Conservation (phyloP, 2,888 invertebrate genomes). For the Onthophagus sagittarius region DNA sequence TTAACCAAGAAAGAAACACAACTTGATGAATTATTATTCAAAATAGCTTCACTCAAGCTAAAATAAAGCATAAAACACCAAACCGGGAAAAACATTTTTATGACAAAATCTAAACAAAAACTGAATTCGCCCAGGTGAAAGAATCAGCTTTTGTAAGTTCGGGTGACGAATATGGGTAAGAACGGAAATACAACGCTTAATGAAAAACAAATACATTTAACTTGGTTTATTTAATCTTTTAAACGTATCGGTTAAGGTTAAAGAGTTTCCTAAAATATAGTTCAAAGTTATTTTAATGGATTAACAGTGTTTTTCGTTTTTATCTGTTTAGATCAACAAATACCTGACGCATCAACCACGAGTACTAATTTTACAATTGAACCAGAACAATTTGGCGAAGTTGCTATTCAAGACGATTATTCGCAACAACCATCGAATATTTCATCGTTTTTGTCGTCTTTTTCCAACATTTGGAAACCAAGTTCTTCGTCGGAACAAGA, state of each 20-base stretch:
- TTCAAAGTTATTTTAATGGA: no score
- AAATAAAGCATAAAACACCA: not conserved
- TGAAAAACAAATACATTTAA: not conserved
- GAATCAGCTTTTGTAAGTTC: not conserved
- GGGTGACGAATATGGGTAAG: not conserved
- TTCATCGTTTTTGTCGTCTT: constrained; percentile 61
- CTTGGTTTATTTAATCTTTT: not conserved
- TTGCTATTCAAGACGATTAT: not conserved
- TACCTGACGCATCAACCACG: not conserved
- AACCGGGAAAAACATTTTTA: not conserved
- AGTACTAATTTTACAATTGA: not conserved
- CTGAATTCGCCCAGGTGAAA: not conserved
- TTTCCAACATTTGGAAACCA: constrained; percentile 51
- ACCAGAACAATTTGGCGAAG: not conserved
- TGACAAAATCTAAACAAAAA: not conserved
- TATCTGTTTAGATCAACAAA: not conserved
- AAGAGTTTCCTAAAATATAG: not conserved
- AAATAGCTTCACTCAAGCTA: not conserved
- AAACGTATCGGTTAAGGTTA: not conserved
- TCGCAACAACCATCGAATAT: constrained; percentile 41
- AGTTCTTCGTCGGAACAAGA: not conserved
- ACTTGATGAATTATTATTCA: not conserved
- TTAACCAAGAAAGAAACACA: no score
- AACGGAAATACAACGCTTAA: not conserved
- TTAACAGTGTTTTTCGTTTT: not conserved